These are phyloP conservation scores for Liopterus haemorrhoidalis DNA, from an alignment of 2,888 invertebrate genomes.

Conservation along the genomic window DNA sequence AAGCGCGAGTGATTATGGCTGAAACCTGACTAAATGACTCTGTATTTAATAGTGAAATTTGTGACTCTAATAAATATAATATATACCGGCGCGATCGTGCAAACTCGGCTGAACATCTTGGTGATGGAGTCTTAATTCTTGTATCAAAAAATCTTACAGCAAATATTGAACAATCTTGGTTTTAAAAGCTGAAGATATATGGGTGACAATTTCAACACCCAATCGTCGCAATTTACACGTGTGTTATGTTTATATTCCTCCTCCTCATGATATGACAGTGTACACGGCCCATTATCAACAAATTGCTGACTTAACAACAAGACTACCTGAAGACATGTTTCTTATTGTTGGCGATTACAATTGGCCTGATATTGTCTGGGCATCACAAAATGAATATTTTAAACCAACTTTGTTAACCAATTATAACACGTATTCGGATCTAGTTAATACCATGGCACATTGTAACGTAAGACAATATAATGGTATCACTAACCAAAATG, in stretches of 20 bases:
- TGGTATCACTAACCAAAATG: not conserved
- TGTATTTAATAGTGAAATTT: slow-evolving; percentile 2
- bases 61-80: slow-evolving; percentile 1
- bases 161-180: not conserved
- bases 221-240: not conserved
- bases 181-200: slow-evolving; percentile 1
- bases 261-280: not conserved
- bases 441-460: too few relatives aligned
- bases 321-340: not conserved
- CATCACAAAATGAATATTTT: not conserved
- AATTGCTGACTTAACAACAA: not conserved
- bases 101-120: not conserved
- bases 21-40: slow-evolving; percentile 6
- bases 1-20: too few relatives aligned
- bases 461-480: not conserved
- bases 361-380: slow-evolving; percentile 1
- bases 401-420: too few relatives aligned
- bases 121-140: slow-evolving; percentile 5
- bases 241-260: slow-evolving; percentile 6
- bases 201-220: slow-evolving; percentile 2
- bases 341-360: slow-evolving; percentile 6
- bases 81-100: slow-evolving; percentile 6
- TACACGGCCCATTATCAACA: slow-evolving; percentile 4
- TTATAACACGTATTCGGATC: too few relatives aligned
- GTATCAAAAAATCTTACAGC: slow-evolving; percentile 1